Conservation (phyloP, 2,888 invertebrate genomes). For the Parascotia fuliginaria region DNA sequence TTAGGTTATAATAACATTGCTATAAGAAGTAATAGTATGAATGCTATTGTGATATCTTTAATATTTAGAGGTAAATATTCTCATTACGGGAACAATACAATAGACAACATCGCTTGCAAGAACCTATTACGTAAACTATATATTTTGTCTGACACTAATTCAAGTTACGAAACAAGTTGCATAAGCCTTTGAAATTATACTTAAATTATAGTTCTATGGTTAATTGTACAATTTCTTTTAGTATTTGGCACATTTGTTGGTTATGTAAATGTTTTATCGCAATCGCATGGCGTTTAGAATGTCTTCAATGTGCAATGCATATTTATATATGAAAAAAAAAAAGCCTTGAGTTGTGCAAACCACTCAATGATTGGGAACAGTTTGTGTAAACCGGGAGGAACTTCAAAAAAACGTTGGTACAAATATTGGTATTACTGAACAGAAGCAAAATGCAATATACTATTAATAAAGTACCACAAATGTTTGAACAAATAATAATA, state of each 20-base stretch:
- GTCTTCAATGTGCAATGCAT: not conserved
- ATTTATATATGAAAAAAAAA: not conserved
- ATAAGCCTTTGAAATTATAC: not conserved
- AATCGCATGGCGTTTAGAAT: not conserved
- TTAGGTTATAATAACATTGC: too few relatives aligned
- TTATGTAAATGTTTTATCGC: not conserved
- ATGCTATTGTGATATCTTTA: too few relatives aligned
- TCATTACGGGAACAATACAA: too few relatives aligned
- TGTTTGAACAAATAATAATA: too few relatives aligned
- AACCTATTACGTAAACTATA: not conserved
- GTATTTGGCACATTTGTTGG: not conserved
- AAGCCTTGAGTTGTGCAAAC: not conserved
- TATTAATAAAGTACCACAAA: too few relatives aligned
- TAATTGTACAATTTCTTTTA: conserved; percentile 1
- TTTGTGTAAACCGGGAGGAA: not conserved
- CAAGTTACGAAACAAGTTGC: not conserved
- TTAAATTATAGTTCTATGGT: conserved; percentile 1
- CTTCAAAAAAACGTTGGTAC: too few relatives aligned
- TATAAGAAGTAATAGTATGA: too few relatives aligned
- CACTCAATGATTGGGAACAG: not conserved
- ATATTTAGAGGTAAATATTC: too few relatives aligned
- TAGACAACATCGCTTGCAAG: too few relatives aligned
- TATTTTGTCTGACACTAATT: conserved; percentile 1
- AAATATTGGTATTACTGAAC: too few relatives aligned
- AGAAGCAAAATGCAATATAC: too few relatives aligned